Evolutionary conservation across 2,797 vertebrate species (phyloP), one percentile per base, ranked within the genome.

Genomic region (Poeciliopsis infans): DNA sequence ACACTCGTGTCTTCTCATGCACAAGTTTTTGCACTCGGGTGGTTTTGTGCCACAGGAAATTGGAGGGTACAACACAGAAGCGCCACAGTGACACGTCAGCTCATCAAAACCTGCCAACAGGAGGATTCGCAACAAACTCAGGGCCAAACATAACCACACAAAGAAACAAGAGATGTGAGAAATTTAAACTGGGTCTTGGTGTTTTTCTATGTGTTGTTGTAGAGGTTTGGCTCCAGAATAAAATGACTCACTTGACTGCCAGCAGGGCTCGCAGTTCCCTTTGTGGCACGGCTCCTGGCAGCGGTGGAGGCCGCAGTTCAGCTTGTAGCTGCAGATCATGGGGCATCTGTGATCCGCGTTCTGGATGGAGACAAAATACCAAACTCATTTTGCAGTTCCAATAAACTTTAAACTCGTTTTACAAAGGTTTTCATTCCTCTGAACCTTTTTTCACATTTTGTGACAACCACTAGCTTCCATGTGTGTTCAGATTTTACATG

Each of bases 281-380:
- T 97, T 97, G 91, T 99, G 98, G 93, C 98, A 99, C 46, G 96
- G 96, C 79, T 98, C 97, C 92, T 99, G 97, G 93, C 98, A 99
- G 83, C 97, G 97, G 68, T 99, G 98, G 87, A 98, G 97, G 85
- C 97, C 97, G 83, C 98, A 99, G 85, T 96, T 98, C 76, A 99
- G 97, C 92, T 99, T 99, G 94, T 98, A 97, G 85, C 98, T 96
- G 84, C 98, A 99, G 92, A 98, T 97, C 92, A 97, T 93, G 86
- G 96, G 95, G 88, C 98, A 99, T 82, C 96, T 98, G 92, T 99
- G 98, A 82, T 98, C 97, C 53, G 89, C 84, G 78, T 94, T 97
- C 98, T 99, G 88, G 73, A 75, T 1, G 53, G 31, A 77, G 0
- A 71, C 0, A 74, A 72, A 66, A 36, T 25, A 36, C 47, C 23